Percentiles rank a stretch among this genome's conserved stretches.
Evolutionary conservation across 2,797 vertebrate genomes (phyloP).

Genomic region (Sebastes reedi): DNA sequence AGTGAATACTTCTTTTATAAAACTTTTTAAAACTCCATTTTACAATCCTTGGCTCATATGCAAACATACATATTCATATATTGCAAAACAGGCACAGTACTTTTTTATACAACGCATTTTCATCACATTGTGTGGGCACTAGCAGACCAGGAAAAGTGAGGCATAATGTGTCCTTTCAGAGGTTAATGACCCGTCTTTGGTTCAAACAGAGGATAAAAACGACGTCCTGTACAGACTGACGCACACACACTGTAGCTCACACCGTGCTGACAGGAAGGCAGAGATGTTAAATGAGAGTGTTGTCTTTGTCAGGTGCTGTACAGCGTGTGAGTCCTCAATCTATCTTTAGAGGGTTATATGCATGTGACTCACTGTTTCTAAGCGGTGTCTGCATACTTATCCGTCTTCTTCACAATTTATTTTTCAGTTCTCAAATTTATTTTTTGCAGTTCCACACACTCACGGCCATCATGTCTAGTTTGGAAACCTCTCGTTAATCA

Average conservation of each 20-base stretch:
- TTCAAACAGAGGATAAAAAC: slow-evolving; percentile 18
- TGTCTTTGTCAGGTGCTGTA: slow-evolving; percentile 48
- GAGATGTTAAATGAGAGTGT: slow-evolving; percentile 50
- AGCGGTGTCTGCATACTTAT: slow-evolving; percentile 8
- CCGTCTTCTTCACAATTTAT: slow-evolving; percentile 7
- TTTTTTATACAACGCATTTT: not conserved
- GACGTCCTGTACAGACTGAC: slow-evolving; percentile 23
- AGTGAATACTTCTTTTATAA: not conserved
- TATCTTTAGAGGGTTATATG: slow-evolving; percentile 59
- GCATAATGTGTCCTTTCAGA: slow-evolving; percentile 5
- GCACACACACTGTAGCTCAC: slow-evolving; percentile 29
- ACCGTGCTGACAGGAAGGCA: slow-evolving; percentile 46
- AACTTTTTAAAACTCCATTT: not conserved
- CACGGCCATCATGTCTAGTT: not conserved
- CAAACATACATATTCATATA: not conserved
- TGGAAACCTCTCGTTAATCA: slow-evolving; percentile 2
- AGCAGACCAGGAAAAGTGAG: not conserved
- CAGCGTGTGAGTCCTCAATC: slow-evolving; percentile 30
- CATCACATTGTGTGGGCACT: not conserved
- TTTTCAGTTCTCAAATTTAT: slow-evolving; percentile 4
- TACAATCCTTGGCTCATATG: not conserved
- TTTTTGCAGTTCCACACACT: not conserved
- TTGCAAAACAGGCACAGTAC: not conserved
- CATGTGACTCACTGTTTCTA: slow-evolving; percentile 53
- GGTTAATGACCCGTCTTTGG: slow-evolving; percentile 4